Conservation (phyloP, 2,797 vertebrate genomes). For the Tragopan temminckii region DNA sequence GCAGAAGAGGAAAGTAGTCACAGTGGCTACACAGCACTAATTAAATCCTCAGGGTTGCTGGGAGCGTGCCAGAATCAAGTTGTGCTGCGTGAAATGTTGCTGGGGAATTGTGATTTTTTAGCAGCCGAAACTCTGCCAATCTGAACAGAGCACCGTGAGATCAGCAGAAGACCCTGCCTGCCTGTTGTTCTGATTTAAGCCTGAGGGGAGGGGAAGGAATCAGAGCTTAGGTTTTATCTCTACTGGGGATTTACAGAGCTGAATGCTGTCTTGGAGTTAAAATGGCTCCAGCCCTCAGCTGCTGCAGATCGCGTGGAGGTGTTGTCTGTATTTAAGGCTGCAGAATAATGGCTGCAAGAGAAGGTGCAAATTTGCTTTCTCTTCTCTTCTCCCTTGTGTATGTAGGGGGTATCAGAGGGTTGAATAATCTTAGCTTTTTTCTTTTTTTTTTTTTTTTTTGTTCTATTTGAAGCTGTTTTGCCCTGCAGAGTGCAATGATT, state of each 20-base stretch:
- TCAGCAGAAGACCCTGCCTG: neutral
- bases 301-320: neutral
- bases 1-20: constrained; percentile 51
- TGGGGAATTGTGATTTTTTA: constrained; percentile 52
- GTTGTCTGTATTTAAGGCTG: neutral
- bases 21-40: constrained; percentile 67
- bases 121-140: constrained; percentile 20
- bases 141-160: neutral
- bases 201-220: neutral
- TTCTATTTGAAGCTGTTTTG: neutral
- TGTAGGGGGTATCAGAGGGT: neutral
- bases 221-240: neutral
- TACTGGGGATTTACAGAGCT: neutral
- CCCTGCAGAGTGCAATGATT: neutral
- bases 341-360: neutral
- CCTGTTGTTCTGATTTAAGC: neutral
- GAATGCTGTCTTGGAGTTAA: neutral
- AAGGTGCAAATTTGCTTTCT: neutral
- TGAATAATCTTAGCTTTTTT: neutral
- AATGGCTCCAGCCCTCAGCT: neutral
- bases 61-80: constrained; percentile 26
- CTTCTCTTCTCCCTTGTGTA: neutral
- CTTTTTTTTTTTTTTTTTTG: neutral
- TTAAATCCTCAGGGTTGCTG: constrained; percentile 69
- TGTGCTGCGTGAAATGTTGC: constrained; percentile 30